Evolutionary conservation across 2,797 vertebrate species (phyloP).

Genomic region (Tiaroga cobitis): DNA sequence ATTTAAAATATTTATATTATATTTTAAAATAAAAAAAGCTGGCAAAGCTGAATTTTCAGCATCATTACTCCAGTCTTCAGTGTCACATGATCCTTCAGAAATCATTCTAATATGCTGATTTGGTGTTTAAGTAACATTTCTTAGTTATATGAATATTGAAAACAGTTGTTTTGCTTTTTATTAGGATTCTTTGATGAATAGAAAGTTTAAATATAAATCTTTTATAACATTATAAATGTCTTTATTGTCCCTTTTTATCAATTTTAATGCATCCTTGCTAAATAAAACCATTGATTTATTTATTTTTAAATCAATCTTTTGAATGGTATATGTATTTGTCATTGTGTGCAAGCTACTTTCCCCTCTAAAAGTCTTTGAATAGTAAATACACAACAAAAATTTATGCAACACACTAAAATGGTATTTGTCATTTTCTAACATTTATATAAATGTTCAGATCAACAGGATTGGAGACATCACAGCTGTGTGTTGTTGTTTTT

Average conservation of each 20-base stretch:
- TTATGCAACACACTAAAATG: neutral
- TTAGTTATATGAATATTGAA: neutral
- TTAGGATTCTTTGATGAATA: neutral
- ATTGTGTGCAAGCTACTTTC: neutral
- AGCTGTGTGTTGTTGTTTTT: neutral
- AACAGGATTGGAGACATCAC: constrained; percentile 1
- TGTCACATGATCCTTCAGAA: neutral
- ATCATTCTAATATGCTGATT: neutral
- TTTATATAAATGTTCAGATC: constrained; percentile 26
- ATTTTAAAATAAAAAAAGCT: neutral
- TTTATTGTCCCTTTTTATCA: neutral
- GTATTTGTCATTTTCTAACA: constrained; percentile 25
- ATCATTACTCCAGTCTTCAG: neutral
- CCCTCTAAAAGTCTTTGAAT: neutral
- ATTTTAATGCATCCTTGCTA: neutral
- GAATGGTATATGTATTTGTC: neutral
- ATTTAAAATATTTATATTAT: neutral
- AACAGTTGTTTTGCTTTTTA: neutral
- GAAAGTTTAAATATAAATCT: neutral
- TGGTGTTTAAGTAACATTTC: neutral
- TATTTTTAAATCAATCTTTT: neutral
- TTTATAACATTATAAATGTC: neutral
- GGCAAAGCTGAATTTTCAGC: neutral
- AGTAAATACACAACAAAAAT: neutral
- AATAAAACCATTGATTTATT: neutral